Evolutionary conservation across 1,140 invertebrate species (phyloP).

Genomic region (Lordiphosa clarofinis): DNA sequence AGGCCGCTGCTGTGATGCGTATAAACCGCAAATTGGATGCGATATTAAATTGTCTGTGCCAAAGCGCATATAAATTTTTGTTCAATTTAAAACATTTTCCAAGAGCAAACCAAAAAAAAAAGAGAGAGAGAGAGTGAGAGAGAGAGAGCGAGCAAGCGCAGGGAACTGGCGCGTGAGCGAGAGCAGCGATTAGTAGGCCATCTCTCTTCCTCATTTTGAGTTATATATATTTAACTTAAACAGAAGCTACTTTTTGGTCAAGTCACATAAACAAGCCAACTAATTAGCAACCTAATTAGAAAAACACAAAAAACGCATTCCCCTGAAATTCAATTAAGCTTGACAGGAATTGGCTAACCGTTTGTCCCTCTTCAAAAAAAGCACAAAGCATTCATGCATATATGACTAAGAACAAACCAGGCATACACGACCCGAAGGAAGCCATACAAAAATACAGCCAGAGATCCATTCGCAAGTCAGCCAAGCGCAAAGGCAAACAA

Average conservation of each 20-base stretch:
- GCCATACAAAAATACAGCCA: conserved; percentile 22
- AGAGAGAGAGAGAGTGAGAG: no score
- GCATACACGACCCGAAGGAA: conserved; percentile 36
- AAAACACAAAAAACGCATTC: conserved; percentile 12
- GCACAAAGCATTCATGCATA: conserved; percentile 73
- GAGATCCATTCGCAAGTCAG: conserved; percentile 67
- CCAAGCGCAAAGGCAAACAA: conserved; percentile 77
- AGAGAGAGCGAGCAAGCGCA: conserved; percentile 27
- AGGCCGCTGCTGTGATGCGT: conserved; percentile 66
- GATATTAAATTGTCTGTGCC: conserved; percentile 80
- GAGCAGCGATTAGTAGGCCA: conserved; percentile 3
- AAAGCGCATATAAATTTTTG: conserved; percentile 79
- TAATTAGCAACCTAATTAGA: conserved; percentile 51
- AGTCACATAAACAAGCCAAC: conserved; percentile 22
- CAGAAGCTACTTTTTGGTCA: conserved; percentile 2
- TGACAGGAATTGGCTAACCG: conserved; percentile 41
- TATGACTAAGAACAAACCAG: conserved; percentile 74
- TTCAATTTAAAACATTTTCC: conserved; percentile 78
- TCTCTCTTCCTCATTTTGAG: conserved; percentile 25
- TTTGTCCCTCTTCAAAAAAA: conserved; percentile 7
- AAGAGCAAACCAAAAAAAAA: conserved; percentile 11
- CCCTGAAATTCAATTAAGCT: conserved; percentile 58
- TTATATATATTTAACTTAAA: conserved; percentile 24
- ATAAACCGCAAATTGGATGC: conserved; percentile 80
- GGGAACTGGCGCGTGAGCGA: conserved; percentile 5